These are phyloP conservation scores for Nesometra sesokonis DNA, from an alignment of 35 echinoderm and acorn worm genomes.

Conservation along the genomic window DNA sequence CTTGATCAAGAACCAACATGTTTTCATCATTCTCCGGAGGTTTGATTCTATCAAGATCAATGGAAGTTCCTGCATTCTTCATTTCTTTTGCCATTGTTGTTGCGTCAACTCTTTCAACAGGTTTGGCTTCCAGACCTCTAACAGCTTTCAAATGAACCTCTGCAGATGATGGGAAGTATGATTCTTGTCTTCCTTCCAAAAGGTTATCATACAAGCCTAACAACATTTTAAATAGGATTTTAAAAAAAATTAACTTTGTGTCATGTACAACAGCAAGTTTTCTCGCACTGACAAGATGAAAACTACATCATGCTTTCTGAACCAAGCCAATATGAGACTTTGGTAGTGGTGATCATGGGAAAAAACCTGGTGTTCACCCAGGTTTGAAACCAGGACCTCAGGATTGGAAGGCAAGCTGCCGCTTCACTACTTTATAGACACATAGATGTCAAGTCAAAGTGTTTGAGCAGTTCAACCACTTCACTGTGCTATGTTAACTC, in stretches of 20 bases:
- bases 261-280: too few relatives aligned
- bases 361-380: too few relatives aligned
- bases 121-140: slow-evolving; percentile 23
- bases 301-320: too few relatives aligned
- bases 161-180: slow-evolving; percentile 34
- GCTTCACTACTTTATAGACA: too few relatives aligned
- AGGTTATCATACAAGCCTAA: slow-evolving; percentile 31
- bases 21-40: neutral
- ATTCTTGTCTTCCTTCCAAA: slow-evolving; percentile 24
- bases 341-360: too few relatives aligned
- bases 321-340: too few relatives aligned
- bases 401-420: too few relatives aligned
- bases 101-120: neutral
- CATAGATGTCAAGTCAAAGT: too few relatives aligned
- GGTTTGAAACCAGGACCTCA: too few relatives aligned
- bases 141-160: slow-evolving; percentile 46
- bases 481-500: too few relatives aligned
- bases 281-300: too few relatives aligned
- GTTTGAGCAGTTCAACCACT: too few relatives aligned
- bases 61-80: slow-evolving; percentile 32
- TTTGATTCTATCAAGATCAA: neutral
- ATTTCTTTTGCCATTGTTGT: slow-evolving; percentile 13
- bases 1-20: neutral
- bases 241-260: neutral
- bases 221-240: neutral